These are phyloP conservation scores for Thalassophryne amazonica DNA, from an alignment of 2,797 vertebrate species.

Conservation along the genomic window DNA sequence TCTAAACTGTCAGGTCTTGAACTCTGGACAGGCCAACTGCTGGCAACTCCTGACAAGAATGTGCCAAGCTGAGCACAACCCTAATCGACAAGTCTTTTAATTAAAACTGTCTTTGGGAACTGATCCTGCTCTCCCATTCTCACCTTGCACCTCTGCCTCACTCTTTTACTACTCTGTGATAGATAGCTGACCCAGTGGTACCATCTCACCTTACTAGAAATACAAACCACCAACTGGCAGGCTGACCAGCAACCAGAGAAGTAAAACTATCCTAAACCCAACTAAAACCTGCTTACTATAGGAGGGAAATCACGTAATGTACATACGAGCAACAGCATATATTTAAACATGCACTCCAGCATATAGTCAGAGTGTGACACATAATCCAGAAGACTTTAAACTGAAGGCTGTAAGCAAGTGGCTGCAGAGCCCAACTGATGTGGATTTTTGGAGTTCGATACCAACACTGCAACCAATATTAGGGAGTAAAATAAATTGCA, in stretches of 20 bases:
- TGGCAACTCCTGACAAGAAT: slow-evolving; percentile 35
- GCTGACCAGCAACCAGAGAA: slow-evolving; percentile 33
- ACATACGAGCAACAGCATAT: too few species aligned
- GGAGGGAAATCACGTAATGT: too few species aligned
- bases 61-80: slow-evolving; percentile 35
- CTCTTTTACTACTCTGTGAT: slow-evolving; percentile 45
- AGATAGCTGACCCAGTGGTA: slow-evolving; percentile 53
- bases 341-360: too few species aligned
- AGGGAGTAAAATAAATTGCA: too few species aligned
- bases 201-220: slow-evolving; percentile 59
- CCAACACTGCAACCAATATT: too few species aligned
- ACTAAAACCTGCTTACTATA: too few species aligned
- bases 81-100: slow-evolving; percentile 39
- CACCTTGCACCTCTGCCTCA: slow-evolving; percentile 23
- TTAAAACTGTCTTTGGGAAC: slow-evolving; percentile 43
- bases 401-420: too few species aligned
- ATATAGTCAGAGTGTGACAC: too few species aligned
- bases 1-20: slow-evolving; percentile 16
- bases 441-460: too few species aligned
- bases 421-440: too few species aligned
- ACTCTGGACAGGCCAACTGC: slow-evolving; percentile 27
- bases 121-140: not conserved
- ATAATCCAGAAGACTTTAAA: too few species aligned
- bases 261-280: too few species aligned
- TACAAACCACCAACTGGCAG: slow-evolving; percentile 20